Base-by-base conservation (phyloP, 1,140 invertebrate genomes). In the Schlechtendalia chinensis region DNA sequence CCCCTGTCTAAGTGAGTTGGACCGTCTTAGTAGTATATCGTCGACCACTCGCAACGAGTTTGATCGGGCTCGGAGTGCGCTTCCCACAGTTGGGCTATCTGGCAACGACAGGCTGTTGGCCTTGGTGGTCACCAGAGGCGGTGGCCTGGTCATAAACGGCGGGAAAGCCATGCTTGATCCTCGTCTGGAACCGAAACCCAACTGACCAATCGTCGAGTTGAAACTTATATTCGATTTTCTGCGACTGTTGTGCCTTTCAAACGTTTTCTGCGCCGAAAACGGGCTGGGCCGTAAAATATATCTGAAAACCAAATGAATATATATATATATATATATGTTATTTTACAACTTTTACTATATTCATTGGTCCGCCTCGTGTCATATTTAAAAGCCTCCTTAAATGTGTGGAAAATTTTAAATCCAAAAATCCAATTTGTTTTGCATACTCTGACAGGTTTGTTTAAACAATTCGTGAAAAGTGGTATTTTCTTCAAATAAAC, bases 241-340 rank as follows among this genome's bases (percentile, higher is more conserved):
- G 1, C 94, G 88, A 53, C 93, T 94, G 85, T 96, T 96, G 87
- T 96, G 94, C 4, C 94, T 88, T 84, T 96, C 94, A 86, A 96
- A 97, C 1, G 94, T 96, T 86, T 96, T 97, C 85, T 96, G 94
- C 8, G 94, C 94, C 32, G 94, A 95, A 84, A 96, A 96, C 8
- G 95, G 94, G 83, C 93, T 95, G 0, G 95, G 95, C 1, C 94
- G 88, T 12, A 97, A 93, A 82, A 96, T 86, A 82, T 95, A 96
- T 84, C 92, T 93, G 86, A 50, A 50, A 50, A 50, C 47, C 47
- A 19, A 39, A 39, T 8, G 32, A n/a, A n/a, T n/a, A n/a, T n/a
- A n/a, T n/a, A n/a, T n/a, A n/a, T n/a, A n/a, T n/a, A n/a, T n/a
- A n/a, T n/a, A n/a, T n/a, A n/a, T n/a, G n/a, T n/a, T n/a, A n/a